Evolutionary conservation across 1,140 invertebrate genomes (phyloP).

Genomic region (Rhizoglyphus robini): DNA sequence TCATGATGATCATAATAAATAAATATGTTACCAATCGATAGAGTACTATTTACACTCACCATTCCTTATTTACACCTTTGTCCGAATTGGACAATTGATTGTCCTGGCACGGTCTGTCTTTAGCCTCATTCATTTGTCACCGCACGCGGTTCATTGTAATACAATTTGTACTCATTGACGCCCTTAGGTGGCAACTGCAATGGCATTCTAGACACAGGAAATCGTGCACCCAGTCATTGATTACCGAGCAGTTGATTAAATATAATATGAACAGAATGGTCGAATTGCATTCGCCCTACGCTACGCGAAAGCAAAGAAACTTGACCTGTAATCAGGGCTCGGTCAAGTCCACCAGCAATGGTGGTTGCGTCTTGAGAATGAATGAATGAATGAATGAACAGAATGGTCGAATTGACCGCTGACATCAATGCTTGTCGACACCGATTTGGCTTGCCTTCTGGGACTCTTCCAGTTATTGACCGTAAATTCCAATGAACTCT

Average conservation of each 20-base stretch:
- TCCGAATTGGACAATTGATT: not conserved
- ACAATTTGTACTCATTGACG: not conserved
- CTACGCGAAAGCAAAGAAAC: too few relatives aligned
- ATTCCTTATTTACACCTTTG: not conserved
- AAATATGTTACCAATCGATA: conserved; percentile 1
- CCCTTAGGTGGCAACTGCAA: not conserved
- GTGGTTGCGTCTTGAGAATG: too few relatives aligned
- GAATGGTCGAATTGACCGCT: not conserved
- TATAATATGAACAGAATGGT: not conserved
- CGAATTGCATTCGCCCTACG: too few relatives aligned
- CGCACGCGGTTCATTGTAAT: not conserved
- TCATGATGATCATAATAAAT: conserved; percentile 12
- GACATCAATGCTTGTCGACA: not conserved
- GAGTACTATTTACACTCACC: not conserved
- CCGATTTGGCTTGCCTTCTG: not conserved
- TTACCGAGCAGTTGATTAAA: too few relatives aligned
- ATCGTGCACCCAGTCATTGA: not conserved
- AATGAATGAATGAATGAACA: too few relatives aligned
- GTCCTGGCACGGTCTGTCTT: not conserved
- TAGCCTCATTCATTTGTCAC: too few relatives aligned
- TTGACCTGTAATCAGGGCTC: too few relatives aligned
- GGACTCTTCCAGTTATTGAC: too few relatives aligned
- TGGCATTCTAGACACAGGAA: not conserved
- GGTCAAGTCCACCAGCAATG: too few relatives aligned
- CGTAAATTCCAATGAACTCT: too few relatives aligned